Conservation (phyloP, 1,140 invertebrate species). For the Ceratosolen fusciceps region DNA sequence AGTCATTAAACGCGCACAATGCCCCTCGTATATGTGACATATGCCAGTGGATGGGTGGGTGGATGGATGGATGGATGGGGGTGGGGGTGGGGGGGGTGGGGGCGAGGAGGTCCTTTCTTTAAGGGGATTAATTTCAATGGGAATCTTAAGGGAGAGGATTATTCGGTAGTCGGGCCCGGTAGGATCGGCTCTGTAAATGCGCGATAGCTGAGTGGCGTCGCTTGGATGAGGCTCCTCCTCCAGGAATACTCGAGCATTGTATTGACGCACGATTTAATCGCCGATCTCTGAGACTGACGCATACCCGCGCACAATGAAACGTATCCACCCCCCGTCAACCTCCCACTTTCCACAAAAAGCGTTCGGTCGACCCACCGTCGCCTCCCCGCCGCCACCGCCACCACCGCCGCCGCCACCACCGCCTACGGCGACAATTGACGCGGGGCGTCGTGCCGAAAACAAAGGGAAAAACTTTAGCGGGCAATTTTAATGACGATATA, state of each 20-base stretch:
- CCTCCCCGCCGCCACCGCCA: too few species aligned
- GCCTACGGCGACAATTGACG: too few species aligned
- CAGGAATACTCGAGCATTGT: background rate
- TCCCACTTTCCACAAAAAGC: background rate
- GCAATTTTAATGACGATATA: background rate
- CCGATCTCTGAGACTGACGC: background rate
- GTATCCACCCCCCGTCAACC: background rate
- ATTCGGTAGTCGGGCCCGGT: too few species aligned
- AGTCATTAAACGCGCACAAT: too few species aligned
- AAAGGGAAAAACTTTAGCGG: background rate
- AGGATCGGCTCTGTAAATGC: background rate
- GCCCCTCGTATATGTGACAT: too few species aligned
- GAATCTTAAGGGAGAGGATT: too few species aligned
- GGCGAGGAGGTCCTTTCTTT: too few species aligned
- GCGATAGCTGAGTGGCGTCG: background rate
- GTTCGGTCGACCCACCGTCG: background rate
- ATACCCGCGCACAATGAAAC: background rate
- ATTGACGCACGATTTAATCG: slow-evolving; percentile 2
- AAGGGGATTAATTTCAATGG: too few species aligned
- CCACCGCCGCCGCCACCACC: too few species aligned
- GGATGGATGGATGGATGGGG: too few species aligned
- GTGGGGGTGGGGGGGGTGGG: too few species aligned
- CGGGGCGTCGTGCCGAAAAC: background rate
- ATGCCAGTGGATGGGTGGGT: too few species aligned
- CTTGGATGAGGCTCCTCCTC: background rate